Conservation (phyloP, 1,140 invertebrate genomes). For the Ericerus pela region DNA sequence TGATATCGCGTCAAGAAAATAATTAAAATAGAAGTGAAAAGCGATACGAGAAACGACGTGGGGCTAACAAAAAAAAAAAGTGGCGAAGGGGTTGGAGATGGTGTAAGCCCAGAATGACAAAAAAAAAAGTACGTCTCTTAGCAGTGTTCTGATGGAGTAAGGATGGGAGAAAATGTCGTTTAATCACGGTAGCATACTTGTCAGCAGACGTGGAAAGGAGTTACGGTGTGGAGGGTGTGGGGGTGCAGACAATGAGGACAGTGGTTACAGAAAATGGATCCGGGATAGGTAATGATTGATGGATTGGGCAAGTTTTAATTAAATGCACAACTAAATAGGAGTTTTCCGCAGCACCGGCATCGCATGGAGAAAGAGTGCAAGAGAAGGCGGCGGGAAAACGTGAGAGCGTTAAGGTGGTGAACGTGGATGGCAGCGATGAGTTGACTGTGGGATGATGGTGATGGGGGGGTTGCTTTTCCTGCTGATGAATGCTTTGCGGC, state of each 20-base stretch:
- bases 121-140: no score
- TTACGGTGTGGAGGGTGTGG: background rate
- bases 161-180: conserved; percentile 2
- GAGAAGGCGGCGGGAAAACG: no score
- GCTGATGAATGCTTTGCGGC: conserved; percentile 9
- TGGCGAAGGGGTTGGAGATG: no score
- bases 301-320: conserved; percentile 12
- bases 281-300: conserved; percentile 12
- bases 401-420: no score
- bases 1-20: conserved; percentile 5
- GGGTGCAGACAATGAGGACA: background rate
- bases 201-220: conserved; percentile 5
- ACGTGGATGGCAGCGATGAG: no score
- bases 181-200: conserved; percentile 10
- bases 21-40: conserved; percentile 10
- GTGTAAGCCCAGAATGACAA: no score
- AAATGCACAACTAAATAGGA: conserved; percentile 10
- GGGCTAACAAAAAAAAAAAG: no score
- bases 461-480: background rate
- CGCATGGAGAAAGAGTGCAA: no score
- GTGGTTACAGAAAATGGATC: conserved; percentile 12
- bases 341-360: no score
- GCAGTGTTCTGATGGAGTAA: no score
- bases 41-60: background rate
- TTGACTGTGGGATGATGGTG: no score